Base-by-base conservation (phyloP, 2,797 vertebrate species). In the Pangasius macronema region DNA sequence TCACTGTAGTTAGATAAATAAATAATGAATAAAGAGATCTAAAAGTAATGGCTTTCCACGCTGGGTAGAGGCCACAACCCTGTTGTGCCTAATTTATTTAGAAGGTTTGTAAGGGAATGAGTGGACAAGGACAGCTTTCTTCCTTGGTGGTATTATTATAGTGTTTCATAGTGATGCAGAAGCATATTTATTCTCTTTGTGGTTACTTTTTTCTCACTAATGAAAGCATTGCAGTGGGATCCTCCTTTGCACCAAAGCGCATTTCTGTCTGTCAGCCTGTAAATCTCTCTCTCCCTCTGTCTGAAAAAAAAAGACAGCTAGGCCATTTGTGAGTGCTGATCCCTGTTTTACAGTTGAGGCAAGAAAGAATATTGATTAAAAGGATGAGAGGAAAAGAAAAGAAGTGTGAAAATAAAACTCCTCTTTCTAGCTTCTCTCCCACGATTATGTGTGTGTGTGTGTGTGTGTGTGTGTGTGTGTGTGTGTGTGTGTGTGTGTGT, bases 191-290 rank as follows among this genome's bases (percentile, higher is more conserved):
- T 27, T 77, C 33, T 67, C 24, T 49, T 16, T 68, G 61, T 80
- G 73, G 61, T 77, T 85, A 68, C 76, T 63, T 80, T 84, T 65
- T 68, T 83, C 24, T 49, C 22, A 53, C 39, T 85, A 88, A 88
- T 88, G 76, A 85, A 85, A 81, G 83, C 76, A 85, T 81, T 85
- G 61, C 59, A 75, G 33, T 49, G 16, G 16, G 39, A 39, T 61
- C 57, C 49, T 68, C 6, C 83, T 82, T 85, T 61, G 77, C 84
- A 87, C 72, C 81, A 89, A 82, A 42, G 80, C 59, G 13, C 75
- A 72, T 85, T 90, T 89, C 68, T 83, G 61, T 90, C 83, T 80
- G 80, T 85, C 87, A 86, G 30, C 14, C 49, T 76, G 67, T 67
- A 68, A 72, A 70, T 68, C 49, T 77, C 33, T 68, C 24, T n/a